Percentiles rank a stretch among this genome's conserved stretches.
Evolutionary conservation across 1,140 invertebrate species (phyloP).

Genomic region (Pentalonia nigronervosa): DNA sequence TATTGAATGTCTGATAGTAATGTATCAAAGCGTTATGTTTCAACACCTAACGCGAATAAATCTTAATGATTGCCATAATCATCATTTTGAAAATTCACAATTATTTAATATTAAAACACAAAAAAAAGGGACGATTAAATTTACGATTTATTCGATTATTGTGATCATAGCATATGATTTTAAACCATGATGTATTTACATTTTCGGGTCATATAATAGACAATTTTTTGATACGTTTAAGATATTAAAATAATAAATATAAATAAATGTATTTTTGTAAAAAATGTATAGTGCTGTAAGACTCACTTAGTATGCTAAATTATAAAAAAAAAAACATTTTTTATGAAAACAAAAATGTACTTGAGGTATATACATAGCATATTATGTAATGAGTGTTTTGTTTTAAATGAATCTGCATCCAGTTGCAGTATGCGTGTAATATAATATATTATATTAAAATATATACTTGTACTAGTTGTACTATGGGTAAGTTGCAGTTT

Average conservation of each 20-base stretch:
- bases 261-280: constrained; percentile 1
- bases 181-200: neutral
- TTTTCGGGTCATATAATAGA: neutral
- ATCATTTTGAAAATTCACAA: neutral
- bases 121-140: neutral
- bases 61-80: neutral
- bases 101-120: neutral
- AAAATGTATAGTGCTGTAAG: neutral
- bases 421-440: neutral
- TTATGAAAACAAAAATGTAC: neutral
- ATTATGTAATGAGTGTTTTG: neutral
- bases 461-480: neutral
- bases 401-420: neutral
- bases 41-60: too few relatives aligned
- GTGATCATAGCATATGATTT: neutral
- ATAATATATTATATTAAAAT: neutral
- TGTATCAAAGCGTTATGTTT: neutral
- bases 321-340: neutral
- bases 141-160: neutral
- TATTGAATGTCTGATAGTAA: neutral
- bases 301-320: neutral
- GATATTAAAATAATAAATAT: neutral
- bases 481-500: neutral
- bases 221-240: neutral
- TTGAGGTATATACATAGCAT: neutral